Evolutionary conservation across 53 echinoderm and acorn worm genomes (phyloP), one percentile per base, ranked within the genome.

Genomic region (Pentamera pediparva): DNA sequence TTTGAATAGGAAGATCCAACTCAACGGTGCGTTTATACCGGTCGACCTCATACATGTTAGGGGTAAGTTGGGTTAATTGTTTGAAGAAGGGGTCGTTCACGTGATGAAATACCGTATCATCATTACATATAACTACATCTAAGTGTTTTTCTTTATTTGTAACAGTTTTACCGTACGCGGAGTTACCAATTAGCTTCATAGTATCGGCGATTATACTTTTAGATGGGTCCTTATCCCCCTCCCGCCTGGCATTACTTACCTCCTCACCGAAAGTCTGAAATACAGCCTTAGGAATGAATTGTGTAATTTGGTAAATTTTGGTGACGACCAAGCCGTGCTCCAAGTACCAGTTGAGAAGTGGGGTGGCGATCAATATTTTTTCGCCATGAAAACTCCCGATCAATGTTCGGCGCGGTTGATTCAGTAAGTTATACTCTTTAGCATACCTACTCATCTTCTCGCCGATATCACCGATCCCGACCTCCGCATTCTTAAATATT

Each of bases 1-100:
- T 78, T 28, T 87, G 87, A 5, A 78, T 3, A 8, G 87, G 87
- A 0, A 87, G 75, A 50, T 82, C 77, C 52, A 51, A 21, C 15
- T 67, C 69, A 38, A 79, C 54, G 25, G 24, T n/a, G 1, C 10
- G 21, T 49, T 79, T 79, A 39, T 67, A 67, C 43, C 67, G 69
- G 15, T 67, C 56, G 8, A 69, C 69, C 22, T 79, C 69, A 55
- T 35, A 79, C 19, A 54, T 55, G 3, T 39, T 61, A 17, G 39
- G 22, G 13, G 21, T 29, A 6, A 26, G 6, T 5, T n/a, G n/a
- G n/a, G n/a, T n/a, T n/a, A n/a, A n/a, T 62, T n/a, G n/a, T n/a
- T n/a, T n/a, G n/a, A n/a, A n/a, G n/a, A n/a, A n/a, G n/a, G n/a
- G n/a, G n/a, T n/a, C 62, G 13, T 76, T 59, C 12, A 61, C 62